Evolutionary conservation across 2,888 invertebrate species (phyloP), one percentile per base, ranked within the genome.

Genomic region (Microplitis deprimator): DNA sequence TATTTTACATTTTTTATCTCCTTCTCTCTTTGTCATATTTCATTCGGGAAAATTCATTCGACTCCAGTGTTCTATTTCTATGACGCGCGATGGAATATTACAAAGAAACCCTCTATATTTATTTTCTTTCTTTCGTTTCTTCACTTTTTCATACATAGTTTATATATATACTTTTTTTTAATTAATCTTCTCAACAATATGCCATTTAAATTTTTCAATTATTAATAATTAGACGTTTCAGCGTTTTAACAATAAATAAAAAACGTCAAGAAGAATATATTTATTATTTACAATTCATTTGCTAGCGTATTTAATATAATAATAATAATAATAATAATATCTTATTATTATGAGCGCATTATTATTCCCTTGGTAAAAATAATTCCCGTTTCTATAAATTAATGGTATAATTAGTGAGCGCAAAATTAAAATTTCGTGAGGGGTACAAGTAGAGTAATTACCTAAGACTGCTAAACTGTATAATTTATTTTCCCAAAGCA

Each of bases 11-110:
- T 38, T 41, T 73, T 13, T 72, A 59, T 74, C 41, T 60, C 16
- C 41, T 68, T 41, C 10, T 74, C 69, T 59, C 20, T 61, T 62
- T 50, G 50, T 50, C 50, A 50, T 50, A 13, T 50, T 50, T 50
- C 50, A 50, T 50, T 13, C 50, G 50, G 13, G 50, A 50, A 50
- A 50, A 50, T 65, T 29, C 29, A 13, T 65, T 65, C 65, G n/a
- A 29, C 20, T 65, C 20, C 38, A 65, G 38, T 65, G 65, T 65
- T 65, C 65, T 38, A 65, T 65, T 65, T 65, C 65, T 65, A 65
- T 65, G 38, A 17, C 65, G 10, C 62, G 8, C 65, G 38, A 29
- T 65, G 29, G 20, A 65, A 65, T 29, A 65, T 65, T 65, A 38
- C 65, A 29, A 13, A 65, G 38, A 65, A 65, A 65, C 20, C 38